phyloP scores from a whole-genome alignment of 2,797 vertebrate species.

The Psittacula derbiana region DNA sequence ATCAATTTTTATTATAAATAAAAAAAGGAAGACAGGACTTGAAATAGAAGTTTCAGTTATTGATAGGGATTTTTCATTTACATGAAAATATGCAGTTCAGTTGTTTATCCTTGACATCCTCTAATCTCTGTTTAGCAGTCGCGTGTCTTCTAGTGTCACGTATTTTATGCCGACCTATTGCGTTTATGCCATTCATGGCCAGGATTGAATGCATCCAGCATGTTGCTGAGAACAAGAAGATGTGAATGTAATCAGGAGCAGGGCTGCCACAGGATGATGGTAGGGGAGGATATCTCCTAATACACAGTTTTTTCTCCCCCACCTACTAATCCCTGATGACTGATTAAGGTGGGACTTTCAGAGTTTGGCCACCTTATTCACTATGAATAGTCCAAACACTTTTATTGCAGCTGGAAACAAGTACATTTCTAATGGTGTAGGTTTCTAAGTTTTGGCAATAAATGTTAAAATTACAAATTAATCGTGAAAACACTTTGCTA shows the following conservation, averaged over 20 bases:
- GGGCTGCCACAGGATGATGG: neutral
- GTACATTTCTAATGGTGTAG: neutral
- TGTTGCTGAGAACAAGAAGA: neutral
- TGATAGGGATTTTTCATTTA: neutral
- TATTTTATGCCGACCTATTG: neutral
- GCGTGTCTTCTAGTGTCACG: neutral
- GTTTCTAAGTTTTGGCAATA: slow-evolving; percentile 15
- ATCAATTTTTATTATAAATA: neutral
- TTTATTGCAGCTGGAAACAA: neutral
- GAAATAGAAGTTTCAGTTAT: neutral
- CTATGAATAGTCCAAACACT: neutral
- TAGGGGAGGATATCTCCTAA: neutral
- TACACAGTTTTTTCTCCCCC: neutral
- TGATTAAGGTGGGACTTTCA: neutral
- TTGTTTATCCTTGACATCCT: neutral
- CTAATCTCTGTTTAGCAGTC: neutral
- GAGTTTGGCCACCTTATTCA: neutral
- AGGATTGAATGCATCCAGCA: neutral
- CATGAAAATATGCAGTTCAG: neutral
- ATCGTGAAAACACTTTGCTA: neutral
- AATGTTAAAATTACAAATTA: neutral
- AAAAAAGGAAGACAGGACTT: neutral
- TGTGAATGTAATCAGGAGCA: neutral
- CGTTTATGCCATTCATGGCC: neutral
- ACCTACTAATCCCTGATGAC: neutral